Conservation (phyloP, 2,888 invertebrate genomes). For the Andrena trimmerana region DNA sequence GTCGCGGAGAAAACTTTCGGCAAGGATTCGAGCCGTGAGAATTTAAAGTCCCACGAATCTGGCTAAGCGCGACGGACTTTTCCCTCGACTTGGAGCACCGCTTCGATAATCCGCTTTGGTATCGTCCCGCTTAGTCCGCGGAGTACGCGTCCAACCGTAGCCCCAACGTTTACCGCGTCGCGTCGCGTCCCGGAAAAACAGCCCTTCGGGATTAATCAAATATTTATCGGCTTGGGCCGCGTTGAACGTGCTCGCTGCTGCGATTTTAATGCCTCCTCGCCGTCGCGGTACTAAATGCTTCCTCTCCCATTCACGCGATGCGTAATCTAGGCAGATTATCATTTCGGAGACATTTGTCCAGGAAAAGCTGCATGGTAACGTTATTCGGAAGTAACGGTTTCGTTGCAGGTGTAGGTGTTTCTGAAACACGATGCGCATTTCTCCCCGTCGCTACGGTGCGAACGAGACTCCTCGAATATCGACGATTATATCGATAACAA, state of each 20-base stretch:
- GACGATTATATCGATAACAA: background rate
- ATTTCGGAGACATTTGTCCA: background rate
- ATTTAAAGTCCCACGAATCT: conserved; percentile 75
- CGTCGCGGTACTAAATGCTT: background rate
- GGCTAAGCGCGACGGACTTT: conserved; percentile 68
- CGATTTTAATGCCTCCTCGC: background rate
- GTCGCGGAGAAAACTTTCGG: conserved; percentile 68
- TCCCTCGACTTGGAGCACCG: conserved; percentile 52
- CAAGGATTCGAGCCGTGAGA: conserved; percentile 70
- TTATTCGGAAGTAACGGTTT: background rate
- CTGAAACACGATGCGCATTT: background rate
- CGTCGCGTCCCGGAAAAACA: background rate
- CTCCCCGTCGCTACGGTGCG: background rate
- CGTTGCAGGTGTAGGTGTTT: background rate
- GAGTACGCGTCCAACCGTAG: conserved; percentile 2
- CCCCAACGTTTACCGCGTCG: conserved; percentile 21
- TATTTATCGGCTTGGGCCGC: conserved; percentile 23
- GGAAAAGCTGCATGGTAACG: background rate
- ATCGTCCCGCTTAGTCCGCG: conserved; percentile 46
- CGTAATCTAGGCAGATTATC: background rate
- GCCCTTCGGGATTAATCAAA: conserved; percentile 34
- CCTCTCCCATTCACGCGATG: background rate
- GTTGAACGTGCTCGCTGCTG: background rate
- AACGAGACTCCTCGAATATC: background rate
- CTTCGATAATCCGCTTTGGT: conserved; percentile 71